Base-by-base conservation (phyloP, 2,113 vertebrate species). In the Odocoileus hemionus region DNA sequence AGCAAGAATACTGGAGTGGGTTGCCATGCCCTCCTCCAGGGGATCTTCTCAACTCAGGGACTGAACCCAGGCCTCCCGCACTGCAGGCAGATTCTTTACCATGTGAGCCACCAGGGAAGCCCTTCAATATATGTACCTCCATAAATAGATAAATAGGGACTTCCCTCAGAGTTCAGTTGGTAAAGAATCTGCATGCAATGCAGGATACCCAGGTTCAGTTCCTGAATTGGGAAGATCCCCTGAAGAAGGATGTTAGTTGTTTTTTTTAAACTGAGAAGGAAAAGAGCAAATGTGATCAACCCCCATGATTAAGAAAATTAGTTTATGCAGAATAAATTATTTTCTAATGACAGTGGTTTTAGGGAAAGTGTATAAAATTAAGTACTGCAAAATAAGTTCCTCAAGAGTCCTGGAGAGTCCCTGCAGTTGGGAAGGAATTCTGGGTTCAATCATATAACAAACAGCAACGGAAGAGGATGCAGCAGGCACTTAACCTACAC, bases 251-350 rank as follows among this genome's bases (percentile, higher is more conserved):
- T n/a, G n/a, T 85, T 52, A 28, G 33, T 28, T 43, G 9, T 10
- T 14, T 82, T 50, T 57, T 78, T 54, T 85, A 47, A 95, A 43
- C 83, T 17, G 36, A 95, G 54, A 70, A 85, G 26, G 91, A 76
- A 64, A 96, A 70, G 26, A 89, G 57, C 26, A 88, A 94, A 61
- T 60, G 58, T 78, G 45, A 86, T 91, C 94, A 74, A 82, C 94
- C 58, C 91, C n/a, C 28, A 45, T 12, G 57, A 88, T 30, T 43
- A 33, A 70, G 82, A 78, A 52, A 74, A 87, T 57, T 39, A 80
- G 7, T 30, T 60, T 90, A 88, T 30, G n/a, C 39, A 54, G 28
- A 93, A 93, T 23, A 58, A 95, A 60, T 78, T 89, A 47, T 91
- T 96, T 92, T 95, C 70, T 76, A 95, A 74, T 39, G 8, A 14